These are phyloP conservation scores for Oplegnathus fasciatus DNA, from an alignment of 2,113 vertebrate species.

Conservation along the genomic window DNA sequence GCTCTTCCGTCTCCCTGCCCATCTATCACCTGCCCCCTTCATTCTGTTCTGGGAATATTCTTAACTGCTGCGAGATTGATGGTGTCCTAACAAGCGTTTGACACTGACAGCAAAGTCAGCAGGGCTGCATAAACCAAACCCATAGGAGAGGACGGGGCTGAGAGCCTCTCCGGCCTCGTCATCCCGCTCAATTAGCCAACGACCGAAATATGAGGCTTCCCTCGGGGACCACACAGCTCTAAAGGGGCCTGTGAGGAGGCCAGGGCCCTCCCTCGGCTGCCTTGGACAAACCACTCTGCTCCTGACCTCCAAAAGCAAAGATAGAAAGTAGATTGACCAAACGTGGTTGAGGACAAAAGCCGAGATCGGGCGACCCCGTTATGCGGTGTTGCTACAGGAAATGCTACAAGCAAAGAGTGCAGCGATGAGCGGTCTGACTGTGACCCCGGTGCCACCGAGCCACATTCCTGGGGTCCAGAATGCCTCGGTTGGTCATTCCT, in stretches of 20 bases:
- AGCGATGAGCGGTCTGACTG: conserved; percentile 61
- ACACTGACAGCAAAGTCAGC: conserved; percentile 88
- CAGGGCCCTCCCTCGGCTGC: conserved; percentile 3
- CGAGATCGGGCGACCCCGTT: conserved; percentile 23
- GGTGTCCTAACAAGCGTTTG: conserved; percentile 87
- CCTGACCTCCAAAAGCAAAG: conserved; percentile 26
- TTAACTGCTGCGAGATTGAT: conserved; percentile 85
- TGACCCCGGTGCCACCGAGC: conserved; percentile 54
- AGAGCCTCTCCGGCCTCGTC: conserved; percentile 76
- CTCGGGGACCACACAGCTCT: conserved; percentile 69
- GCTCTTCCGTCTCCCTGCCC: conserved; percentile 35
- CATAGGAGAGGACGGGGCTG: conserved; percentile 71
- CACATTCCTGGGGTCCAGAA: conserved; percentile 75
- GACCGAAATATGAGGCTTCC: conserved; percentile 81
- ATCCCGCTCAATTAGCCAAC: conserved; percentile 82
- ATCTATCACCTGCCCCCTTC: conserved; percentile 82
- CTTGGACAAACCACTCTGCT: conserved; percentile 4
- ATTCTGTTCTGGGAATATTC: conserved; percentile 83
- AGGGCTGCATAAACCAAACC: conserved; percentile 84
- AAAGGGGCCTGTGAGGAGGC: conserved; percentile 48
- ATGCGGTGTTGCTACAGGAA: conserved; percentile 58
- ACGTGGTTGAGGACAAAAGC: conserved; percentile 31
- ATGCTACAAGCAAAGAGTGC: conserved; percentile 25
- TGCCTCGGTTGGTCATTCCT: conserved; percentile 74
- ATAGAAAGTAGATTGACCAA: conserved; percentile 7